Base-by-base conservation (phyloP, 92 coral and sea anemone species). In the Parazoanthus atlanticus region DNA sequence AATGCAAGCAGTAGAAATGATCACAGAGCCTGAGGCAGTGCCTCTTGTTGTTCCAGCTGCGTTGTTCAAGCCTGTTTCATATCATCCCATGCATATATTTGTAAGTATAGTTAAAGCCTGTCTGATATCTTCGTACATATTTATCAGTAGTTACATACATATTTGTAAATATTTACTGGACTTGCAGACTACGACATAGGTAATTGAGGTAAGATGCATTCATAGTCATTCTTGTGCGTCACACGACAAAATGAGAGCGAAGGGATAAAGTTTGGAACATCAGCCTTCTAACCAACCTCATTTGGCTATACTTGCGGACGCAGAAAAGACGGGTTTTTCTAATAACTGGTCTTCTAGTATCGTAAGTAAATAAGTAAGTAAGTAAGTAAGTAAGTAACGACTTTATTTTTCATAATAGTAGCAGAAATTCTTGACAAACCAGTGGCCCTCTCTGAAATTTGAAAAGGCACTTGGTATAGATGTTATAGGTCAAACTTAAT, bases 11-110 rank as follows among this genome's bases (percentile, higher is more conserved):
- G 85, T 85, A 74, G 93, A 64, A 71, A 90, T 84, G 29, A 85
- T 90, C 66, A 90, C 91, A 71, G 94, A 96, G 52, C 95, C 96
- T 70, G 98, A 97, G 75, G 98, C 92, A 25, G 96, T 91, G 17
- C 94, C 99, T 75, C 93, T 97, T 16, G 96, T 97, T 79, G 98
- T 97, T 64, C 99, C 99, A 21, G 94, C 98, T 2, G 92, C 95
- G 5, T 80, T 97, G 88, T 97, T 97, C 76, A 93, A 93, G 65
- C 95, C 98, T 84, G 80, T 91, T 2, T 88, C 93, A 47, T 95
- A 94, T 64, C 99, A 97, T 71, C 97, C 99, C 8, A 87, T 97
- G 93, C 97, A 97, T 61, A 97, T 97, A 58, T 97, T 97, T 38
- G 98, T 95, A 89, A 95, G 98, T 94, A 3, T 80, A 95, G 88